phyloP scores from a whole-genome alignment of 2,113 vertebrate genomes.

The Chitala chitala region DNA sequence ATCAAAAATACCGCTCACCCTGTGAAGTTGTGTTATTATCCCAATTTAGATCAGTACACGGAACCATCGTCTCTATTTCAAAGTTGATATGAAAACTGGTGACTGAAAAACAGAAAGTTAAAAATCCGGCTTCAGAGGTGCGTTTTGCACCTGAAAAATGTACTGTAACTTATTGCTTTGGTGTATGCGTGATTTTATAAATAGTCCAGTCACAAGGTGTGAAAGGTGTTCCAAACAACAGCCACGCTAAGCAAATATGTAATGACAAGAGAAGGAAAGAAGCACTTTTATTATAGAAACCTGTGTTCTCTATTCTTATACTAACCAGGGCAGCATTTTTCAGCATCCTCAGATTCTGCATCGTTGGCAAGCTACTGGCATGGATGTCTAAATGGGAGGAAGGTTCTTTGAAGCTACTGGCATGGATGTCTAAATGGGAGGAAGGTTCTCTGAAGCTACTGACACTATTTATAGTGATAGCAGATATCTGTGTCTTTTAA shows the following conservation, averaged over 20 bases:
- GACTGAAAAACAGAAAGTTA: background rate
- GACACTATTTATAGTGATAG: background rate
- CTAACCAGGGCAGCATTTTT: slow-evolving; percentile 10
- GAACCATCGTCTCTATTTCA: background rate
- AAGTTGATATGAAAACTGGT: background rate
- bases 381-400: background rate
- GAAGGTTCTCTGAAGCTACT: background rate
- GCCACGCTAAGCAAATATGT: background rate
- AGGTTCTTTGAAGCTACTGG: background rate
- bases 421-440: background rate
- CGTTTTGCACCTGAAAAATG: background rate
- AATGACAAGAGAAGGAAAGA: background rate
- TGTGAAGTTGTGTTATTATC: background rate
- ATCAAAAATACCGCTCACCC: background rate
- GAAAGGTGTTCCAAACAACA: background rate
- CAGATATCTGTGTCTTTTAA: background rate
- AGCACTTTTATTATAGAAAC: background rate
- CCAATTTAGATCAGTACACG: background rate
- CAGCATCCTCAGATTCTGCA: background rate
- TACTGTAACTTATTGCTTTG: background rate
- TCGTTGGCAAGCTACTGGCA: background rate
- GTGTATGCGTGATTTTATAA: background rate
- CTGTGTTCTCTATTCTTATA: background rate
- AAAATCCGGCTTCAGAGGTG: background rate
- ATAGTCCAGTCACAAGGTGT: background rate